Percentiles rank a stretch among this genome's conserved stretches.
phyloP scores from a whole-genome alignment of 2,113 vertebrate genomes.

The Caracal caracal region DNA sequence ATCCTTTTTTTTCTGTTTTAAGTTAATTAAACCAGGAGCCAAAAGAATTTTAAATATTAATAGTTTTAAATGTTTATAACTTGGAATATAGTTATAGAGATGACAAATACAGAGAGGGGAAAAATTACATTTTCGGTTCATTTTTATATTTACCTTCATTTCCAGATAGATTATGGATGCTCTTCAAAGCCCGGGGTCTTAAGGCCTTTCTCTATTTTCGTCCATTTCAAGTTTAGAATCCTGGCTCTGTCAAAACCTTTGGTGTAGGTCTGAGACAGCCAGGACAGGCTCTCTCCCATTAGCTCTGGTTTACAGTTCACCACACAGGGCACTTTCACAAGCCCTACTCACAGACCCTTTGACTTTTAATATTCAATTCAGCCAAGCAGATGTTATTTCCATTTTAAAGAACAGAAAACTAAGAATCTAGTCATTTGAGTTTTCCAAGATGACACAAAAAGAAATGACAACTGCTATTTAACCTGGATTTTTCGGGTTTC shows the following conservation, averaged over 20 bases:
- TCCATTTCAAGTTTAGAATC: neutral
- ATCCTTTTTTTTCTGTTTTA: neutral
- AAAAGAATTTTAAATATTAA: neutral
- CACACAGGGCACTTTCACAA: neutral
- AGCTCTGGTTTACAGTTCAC: neutral
- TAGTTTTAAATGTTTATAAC: neutral
- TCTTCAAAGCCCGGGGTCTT: neutral
- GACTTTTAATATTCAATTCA: neutral
- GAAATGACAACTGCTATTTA: neutral
- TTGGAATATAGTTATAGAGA: neutral
- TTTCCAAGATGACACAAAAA: neutral
- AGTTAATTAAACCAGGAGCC: neutral
- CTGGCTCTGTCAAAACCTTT: neutral
- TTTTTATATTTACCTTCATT: slow-evolving; percentile 24
- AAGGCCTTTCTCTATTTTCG: neutral
- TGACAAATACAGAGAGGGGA: neutral
- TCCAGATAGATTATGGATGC: neutral
- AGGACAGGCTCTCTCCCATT: neutral
- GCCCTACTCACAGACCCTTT: neutral
- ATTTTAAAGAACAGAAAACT: neutral
- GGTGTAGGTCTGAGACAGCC: neutral
- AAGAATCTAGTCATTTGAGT: neutral
- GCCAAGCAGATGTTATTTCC: neutral
- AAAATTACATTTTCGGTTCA: neutral
- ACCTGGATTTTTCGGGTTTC: neutral